Percentiles rank a stretch among this genome's conserved stretches.
phyloP scores from a whole-genome alignment of 2,113 vertebrate genomes.

The Macrotis lagotis region DNA sequence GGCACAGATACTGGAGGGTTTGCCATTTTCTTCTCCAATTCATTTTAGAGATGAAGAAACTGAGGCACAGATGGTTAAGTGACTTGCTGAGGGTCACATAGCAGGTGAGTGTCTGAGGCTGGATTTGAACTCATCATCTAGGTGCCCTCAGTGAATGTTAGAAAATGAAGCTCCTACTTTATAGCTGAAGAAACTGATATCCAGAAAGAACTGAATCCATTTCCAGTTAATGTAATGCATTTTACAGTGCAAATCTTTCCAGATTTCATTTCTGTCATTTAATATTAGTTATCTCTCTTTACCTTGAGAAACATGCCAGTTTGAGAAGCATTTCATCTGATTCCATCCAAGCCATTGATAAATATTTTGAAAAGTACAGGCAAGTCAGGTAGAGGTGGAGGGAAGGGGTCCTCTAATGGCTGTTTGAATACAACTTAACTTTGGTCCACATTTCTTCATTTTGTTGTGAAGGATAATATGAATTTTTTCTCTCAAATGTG shows the following conservation, averaged over 20 bases:
- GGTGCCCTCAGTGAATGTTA: not conserved
- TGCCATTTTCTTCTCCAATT: not conserved
- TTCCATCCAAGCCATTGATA: not conserved
- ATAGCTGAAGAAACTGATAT: not conserved
- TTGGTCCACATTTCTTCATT: not conserved
- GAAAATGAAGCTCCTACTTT: not conserved
- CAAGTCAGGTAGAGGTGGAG: not conserved
- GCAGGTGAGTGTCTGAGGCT: not conserved
- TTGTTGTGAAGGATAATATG: not conserved
- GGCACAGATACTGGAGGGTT: not conserved
- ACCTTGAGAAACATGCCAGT: not conserved
- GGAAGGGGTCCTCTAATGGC: not conserved
- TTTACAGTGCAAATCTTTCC: not conserved
- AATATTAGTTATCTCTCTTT: not conserved
- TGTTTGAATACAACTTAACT: not conserved
- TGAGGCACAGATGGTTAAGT: not conserved
- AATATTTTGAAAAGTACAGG: not conserved
- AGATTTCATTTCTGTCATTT: not conserved
- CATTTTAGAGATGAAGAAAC: too few species aligned
- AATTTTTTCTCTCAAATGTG: not conserved
- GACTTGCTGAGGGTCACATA: not conserved
- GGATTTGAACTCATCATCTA: not conserved
- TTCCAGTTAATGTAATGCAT: not conserved
- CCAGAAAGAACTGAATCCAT: not conserved
- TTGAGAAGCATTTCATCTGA: not conserved